A percentile compares a stretch with the other conserved stretches of the same genome.
These are phyloP conservation scores for Hipparchia semele DNA, from an alignment of 2,888 invertebrate species.

Conservation along the genomic window DNA sequence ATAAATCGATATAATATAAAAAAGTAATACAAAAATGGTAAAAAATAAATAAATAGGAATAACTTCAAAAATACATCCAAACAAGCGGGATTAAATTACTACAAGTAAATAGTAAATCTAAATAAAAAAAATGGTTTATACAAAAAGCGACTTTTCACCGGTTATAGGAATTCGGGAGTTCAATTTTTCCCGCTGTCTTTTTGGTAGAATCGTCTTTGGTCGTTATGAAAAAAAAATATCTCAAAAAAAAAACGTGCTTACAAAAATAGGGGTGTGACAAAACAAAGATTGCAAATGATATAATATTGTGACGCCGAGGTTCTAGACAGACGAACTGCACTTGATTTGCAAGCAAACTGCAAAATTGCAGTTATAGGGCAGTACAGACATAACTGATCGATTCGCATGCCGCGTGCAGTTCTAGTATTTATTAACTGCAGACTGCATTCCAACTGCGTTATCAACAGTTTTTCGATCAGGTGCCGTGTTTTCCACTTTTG, in stretches of 20 bases:
- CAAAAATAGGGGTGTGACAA: constrained; percentile 58
- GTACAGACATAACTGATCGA: no score
- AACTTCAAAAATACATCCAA: constrained; percentile 74
- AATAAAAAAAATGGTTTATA: constrained; percentile 41
- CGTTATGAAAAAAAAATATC: constrained; percentile 57
- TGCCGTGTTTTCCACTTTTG: no score
- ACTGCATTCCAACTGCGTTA: no score
- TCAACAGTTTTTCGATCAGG: no score
- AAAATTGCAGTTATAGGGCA: no score
- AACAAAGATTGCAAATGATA: constrained; percentile 34
- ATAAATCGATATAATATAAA: constrained; percentile 49
- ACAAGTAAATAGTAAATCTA: constrained; percentile 41
- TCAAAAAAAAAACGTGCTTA: constrained; percentile 52
- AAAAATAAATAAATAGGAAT: constrained; percentile 75
- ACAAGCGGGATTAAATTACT: constrained; percentile 59
- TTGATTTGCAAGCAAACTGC: no score
- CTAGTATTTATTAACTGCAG: no score
- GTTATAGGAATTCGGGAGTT: constrained; percentile 61
- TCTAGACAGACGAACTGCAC: no score
- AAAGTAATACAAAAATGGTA: constrained; percentile 72
- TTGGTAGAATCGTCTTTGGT: constrained; percentile 75
- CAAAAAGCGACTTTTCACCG: constrained; percentile 57
- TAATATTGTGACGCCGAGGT: no score
- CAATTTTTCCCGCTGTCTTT: constrained; percentile 60
- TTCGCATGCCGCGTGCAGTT: no score